A percentile compares a stretch with the other conserved stretches of the same genome.
These are phyloP conservation scores for Dryadula phaetusa DNA, from an alignment of 2,888 invertebrate genomes.

Conservation along the genomic window DNA sequence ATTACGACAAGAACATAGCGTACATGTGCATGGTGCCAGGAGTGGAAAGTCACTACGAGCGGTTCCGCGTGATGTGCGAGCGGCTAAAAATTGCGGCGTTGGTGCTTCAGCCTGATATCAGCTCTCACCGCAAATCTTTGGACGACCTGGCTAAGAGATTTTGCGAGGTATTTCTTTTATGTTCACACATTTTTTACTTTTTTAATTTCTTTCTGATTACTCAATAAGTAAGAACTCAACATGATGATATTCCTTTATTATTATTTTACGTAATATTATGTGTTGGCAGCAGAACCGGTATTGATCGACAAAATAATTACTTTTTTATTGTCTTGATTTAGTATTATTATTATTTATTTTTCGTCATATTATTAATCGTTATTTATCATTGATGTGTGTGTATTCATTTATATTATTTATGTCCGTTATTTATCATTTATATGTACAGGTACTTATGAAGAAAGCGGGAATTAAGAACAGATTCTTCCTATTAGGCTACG, in stretches of 20 bases:
- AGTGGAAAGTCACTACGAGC: constrained; percentile 56
- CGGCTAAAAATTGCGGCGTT: constrained; percentile 57
- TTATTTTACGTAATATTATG: too few relatives aligned
- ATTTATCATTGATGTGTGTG: neutral
- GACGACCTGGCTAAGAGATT: constrained; percentile 54
- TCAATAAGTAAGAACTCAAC: too few relatives aligned
- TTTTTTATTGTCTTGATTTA: too few relatives aligned
- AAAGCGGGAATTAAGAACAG: constrained; percentile 49
- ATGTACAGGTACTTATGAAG: constrained; percentile 53
- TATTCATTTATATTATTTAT: neutral
- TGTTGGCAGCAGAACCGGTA: too few relatives aligned
- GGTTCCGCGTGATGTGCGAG: constrained; percentile 53
- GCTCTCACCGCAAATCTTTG: constrained; percentile 50
- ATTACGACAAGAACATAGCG: constrained; percentile 51
- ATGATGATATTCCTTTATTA: too few relatives aligned
- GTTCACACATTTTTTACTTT: neutral
- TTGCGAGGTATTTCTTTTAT: constrained; percentile 48
- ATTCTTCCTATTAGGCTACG: constrained; percentile 64
- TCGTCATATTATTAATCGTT: too few relatives aligned
- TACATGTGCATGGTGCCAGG: constrained; percentile 62
- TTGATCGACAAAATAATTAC: too few relatives aligned
- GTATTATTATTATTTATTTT: too few relatives aligned
- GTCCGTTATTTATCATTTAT: neutral
- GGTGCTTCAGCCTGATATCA: constrained; percentile 56
- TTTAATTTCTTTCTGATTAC: too few relatives aligned